These are phyloP conservation scores for Drosophila stalkeri DNA, from an alignment of 2,888 invertebrate species.

Conservation along the genomic window DNA sequence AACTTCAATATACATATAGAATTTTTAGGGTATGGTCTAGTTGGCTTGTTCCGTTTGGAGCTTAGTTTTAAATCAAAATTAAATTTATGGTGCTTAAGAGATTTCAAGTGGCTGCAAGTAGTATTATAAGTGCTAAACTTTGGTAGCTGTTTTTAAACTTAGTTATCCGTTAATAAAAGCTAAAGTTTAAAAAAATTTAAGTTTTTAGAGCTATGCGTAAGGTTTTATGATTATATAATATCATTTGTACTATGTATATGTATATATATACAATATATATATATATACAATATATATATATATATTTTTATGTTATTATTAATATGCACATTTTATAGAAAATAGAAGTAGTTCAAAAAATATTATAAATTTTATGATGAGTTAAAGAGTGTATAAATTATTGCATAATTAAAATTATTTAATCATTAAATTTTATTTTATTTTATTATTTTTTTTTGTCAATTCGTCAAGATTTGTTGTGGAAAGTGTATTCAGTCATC, in stretches of 20 bases:
- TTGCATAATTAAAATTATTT: too few relatives aligned
- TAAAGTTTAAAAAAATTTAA: background rate
- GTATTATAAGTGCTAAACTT: constrained; percentile 4
- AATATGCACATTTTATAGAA: too few relatives aligned
- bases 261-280: background rate
- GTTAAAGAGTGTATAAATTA: too few relatives aligned
- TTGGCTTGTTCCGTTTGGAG: background rate
- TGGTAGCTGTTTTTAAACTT: background rate
- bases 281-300: too few relatives aligned
- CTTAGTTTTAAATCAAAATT: background rate
- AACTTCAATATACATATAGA: background rate
- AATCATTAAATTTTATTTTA: too few relatives aligned
- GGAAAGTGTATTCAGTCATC: too few relatives aligned
- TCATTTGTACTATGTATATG: background rate
- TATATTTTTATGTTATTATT: too few relatives aligned
- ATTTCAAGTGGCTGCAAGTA: constrained; percentile 4
- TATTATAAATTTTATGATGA: too few relatives aligned
- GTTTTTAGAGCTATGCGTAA: background rate
- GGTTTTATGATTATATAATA: background rate
- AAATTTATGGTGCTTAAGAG: background rate
- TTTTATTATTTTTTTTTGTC: too few relatives aligned
- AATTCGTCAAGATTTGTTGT: too few relatives aligned
- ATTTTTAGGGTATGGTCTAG: background rate
- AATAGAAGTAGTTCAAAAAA: too few relatives aligned
- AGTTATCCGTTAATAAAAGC: background rate